A percentile compares a stretch with the other conserved stretches of the same genome.
These are phyloP conservation scores for Teleiodes luculella DNA, from an alignment of 2,888 invertebrate species.

Conservation along the genomic window DNA sequence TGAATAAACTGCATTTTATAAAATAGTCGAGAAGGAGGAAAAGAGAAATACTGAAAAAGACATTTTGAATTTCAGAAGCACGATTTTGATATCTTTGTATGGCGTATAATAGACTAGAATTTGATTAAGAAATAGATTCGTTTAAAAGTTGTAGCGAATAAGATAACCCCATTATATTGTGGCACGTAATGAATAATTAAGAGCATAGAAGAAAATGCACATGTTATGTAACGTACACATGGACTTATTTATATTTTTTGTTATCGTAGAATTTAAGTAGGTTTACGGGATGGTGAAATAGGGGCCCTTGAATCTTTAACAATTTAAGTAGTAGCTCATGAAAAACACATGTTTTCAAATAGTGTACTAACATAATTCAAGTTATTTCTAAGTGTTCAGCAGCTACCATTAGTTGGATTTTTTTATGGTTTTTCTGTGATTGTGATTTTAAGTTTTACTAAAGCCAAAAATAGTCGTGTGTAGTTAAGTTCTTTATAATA, in stretches of 20 bases:
- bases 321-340: slow-evolving; percentile 22
- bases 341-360: slow-evolving; percentile 26
- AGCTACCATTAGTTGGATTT: slow-evolving; percentile 30
- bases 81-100: slow-evolving; percentile 46
- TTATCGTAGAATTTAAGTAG: slow-evolving; percentile 67
- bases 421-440: slow-evolving; percentile 40
- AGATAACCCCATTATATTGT: slow-evolving; percentile 46
- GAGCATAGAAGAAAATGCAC: slow-evolving; percentile 64
- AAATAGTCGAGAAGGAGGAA: not conserved
- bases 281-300: slow-evolving; percentile 42
- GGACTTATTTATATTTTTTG: slow-evolving; percentile 74
- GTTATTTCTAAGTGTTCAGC: slow-evolving; percentile 32
- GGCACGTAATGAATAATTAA: slow-evolving; percentile 52
- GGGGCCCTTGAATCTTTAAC: slow-evolving; percentile 45
- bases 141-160: slow-evolving; percentile 33
- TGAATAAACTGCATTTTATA: slow-evolving; percentile 1
- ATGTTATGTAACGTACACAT: slow-evolving; percentile 73
- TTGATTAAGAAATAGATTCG: slow-evolving; percentile 35
- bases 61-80: slow-evolving; percentile 19
- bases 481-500: slow-evolving; percentile 43
- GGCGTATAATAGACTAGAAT: slow-evolving; percentile 4
- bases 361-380: slow-evolving; percentile 29
- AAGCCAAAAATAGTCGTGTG: slow-evolving; percentile 68
- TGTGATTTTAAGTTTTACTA: slow-evolving; percentile 69
- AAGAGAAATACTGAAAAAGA: slow-evolving; percentile 10